Conservation (phyloP, 2,888 invertebrate genomes). For the Cephalotes varians region DNA sequence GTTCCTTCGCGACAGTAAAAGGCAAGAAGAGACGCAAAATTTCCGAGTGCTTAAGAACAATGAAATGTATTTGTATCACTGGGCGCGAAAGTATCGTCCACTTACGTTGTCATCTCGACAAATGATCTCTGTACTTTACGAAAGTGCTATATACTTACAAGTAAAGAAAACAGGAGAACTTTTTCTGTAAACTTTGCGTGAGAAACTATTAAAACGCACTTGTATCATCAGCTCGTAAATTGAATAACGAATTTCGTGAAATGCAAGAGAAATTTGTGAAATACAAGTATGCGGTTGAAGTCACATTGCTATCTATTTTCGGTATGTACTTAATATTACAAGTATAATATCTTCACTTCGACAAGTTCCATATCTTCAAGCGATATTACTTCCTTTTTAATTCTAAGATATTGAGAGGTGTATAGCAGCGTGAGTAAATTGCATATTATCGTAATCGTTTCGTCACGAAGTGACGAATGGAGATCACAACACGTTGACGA, state of each 20-base stretch:
- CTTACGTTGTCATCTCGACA: conserved; percentile 10
- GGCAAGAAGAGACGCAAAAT: background rate
- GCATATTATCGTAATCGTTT: background rate
- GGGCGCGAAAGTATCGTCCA: conserved; percentile 11
- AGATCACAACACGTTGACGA: background rate
- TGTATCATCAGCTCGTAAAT: background rate
- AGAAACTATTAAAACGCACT: conserved; percentile 25
- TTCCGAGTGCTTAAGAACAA: conserved; percentile 8
- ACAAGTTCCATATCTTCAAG: background rate
- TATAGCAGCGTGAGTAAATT: background rate
- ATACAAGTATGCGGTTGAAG: background rate
- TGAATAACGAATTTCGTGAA: background rate
- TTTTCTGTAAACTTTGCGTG: conserved; percentile 12
- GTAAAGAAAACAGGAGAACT: no score
- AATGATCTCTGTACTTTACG: conserved; percentile 23
- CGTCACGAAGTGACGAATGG: background rate
- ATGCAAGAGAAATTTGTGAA: no score
- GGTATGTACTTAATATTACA: conserved; percentile 29
- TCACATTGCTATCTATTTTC: background rate
- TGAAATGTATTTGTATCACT: background rate
- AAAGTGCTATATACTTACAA: conserved; percentile 1
- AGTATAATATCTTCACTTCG: conserved; percentile 17
- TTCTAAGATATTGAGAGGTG: background rate
- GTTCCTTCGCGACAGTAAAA: conserved; percentile 11
- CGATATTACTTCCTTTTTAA: background rate